Base-by-base conservation (phyloP, 2,888 invertebrate genomes). In the Sinohyriopsis cumingii region DNA sequence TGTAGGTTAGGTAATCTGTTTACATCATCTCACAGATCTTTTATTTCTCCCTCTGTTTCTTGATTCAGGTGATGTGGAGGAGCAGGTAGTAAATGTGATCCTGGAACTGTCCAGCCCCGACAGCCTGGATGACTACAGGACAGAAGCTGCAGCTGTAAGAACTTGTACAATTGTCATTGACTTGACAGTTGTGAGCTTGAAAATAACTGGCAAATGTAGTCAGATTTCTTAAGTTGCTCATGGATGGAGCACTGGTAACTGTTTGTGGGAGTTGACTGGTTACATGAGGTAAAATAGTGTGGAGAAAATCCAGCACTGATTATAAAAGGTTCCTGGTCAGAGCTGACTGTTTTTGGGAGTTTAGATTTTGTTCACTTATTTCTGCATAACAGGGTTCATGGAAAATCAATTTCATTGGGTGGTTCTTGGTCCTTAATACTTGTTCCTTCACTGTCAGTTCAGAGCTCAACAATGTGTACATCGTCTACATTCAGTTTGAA, bases 31-130 rank as follows among this genome's bases (percentile, higher is more conserved):
- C 57, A 57, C 57, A 15, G 9, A 57, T 57, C 15, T 18, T 24
- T 57, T 57, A 15, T 22, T 18, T 57, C 57, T 12, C 2, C 20
- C 59, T 15, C 24, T 19, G 59, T 59, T 18, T 22, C 72, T 15
- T 54, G 65, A 79, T 84, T 89, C 91, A 84, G 91, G 90, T 68
- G 92, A 93, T 82, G 92, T 93, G 67, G 93, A 94, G 84, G 91
- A 92, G 63, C 92, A 93, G 87, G 92, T 94, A 63, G 93, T 93
- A 82, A 93, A 93, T 19, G 92, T 93, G 33, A 92, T 94, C 65
- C 85, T 93, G 70, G 92, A 92, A 55, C 89, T 93, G 72, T 91
- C 93, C 15, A 89, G 91, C 71, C 89, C 91, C 59, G 92, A 91
- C 59, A 91, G 91, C 67, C 83, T 91, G 65, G 91, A 92, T 73